These are phyloP conservation scores for Andrena fulva DNA, from an alignment of 2,888 invertebrate genomes.

Conservation along the genomic window DNA sequence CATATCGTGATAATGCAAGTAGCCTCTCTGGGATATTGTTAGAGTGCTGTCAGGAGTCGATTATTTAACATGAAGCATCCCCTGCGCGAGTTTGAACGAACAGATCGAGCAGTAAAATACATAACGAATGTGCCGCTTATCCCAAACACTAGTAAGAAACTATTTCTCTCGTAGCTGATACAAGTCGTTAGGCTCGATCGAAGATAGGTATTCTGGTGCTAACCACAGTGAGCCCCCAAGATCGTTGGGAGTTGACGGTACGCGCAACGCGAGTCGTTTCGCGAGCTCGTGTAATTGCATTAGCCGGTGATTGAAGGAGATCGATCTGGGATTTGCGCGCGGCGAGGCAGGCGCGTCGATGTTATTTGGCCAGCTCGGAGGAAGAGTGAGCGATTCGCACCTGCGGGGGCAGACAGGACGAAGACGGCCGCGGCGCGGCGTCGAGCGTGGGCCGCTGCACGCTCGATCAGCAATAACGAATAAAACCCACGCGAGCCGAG, in stretches of 20 bases:
- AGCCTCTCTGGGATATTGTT: constrained; percentile 24
- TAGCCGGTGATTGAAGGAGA: background rate
- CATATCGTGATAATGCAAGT: constrained; percentile 25
- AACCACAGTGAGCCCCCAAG: no score
- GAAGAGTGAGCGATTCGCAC: constrained; percentile 59
- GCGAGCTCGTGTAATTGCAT: background rate
- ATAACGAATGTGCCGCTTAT: no score
- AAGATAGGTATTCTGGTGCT: no score
- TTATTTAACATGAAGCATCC: background rate
- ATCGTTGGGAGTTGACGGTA: no score
- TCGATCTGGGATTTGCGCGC: background rate
- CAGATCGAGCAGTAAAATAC: no score
- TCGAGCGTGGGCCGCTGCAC: constrained; percentile 45
- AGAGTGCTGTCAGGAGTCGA: constrained; percentile 5
- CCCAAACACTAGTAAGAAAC: no score
- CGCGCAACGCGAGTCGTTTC: background rate
- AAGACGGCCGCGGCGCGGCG: constrained; percentile 43
- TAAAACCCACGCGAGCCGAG: constrained; percentile 65
- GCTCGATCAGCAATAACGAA: constrained; percentile 68
- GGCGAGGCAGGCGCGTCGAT: background rate
- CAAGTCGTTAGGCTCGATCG: no score
- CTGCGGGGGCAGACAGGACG: constrained; percentile 68
- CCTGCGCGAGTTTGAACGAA: no score
- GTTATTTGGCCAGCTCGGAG: background rate
- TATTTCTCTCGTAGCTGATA: no score